Evolutionary conservation across 2,888 invertebrate genomes (phyloP), one percentile per base, ranked within the genome.

Genomic region (Lymantria dispar): DNA sequence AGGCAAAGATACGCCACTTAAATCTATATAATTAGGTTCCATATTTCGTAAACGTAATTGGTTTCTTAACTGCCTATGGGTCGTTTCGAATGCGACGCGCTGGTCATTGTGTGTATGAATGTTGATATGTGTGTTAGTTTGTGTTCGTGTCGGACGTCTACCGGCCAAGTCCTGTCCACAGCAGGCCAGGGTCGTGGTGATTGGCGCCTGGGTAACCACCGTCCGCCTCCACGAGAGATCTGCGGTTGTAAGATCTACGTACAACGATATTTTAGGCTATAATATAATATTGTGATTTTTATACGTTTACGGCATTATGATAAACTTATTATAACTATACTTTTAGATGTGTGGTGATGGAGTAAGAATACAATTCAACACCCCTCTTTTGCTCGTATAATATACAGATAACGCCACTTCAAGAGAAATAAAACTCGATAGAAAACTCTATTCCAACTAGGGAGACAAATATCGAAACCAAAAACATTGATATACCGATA

Each of bases 101-200:
- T 39, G 47, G 37, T 45, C 10, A 30, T n/a, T 11, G 31, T 42
- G 56, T 54, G 53, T 14, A 22, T 38, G 48, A 22, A 5, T 22
- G 38, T 48, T 56, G 40, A 41, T 47, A 49, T 57, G 47, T 42
- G 52, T 50, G 15, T 8, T 47, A 47, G 46, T 45, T 52, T 45
- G 49, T 36, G 54, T 53, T 52, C 51, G 57, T 15, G 47, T 14
- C 47, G 48, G 30, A 41, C 48, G 79, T 72, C 78, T 89, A 88
- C 75, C 90, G 85, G 51, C 94, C 94, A 61, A 94, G 89, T 11
- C 94, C 94, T 38, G 94, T 87, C 94, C 94, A 94, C 90, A 94
- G 92, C 76, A 94, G 87, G 52, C 91, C 94, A 37, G 94, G 94
- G 79, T 94, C 94, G 69, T 94, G 92, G 60, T 92, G 91, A 72